Evolutionary conservation across 1,140 invertebrate genomes (phyloP), one percentile per base, ranked within the genome.

Genomic region (Melanaphis sacchari): DNA sequence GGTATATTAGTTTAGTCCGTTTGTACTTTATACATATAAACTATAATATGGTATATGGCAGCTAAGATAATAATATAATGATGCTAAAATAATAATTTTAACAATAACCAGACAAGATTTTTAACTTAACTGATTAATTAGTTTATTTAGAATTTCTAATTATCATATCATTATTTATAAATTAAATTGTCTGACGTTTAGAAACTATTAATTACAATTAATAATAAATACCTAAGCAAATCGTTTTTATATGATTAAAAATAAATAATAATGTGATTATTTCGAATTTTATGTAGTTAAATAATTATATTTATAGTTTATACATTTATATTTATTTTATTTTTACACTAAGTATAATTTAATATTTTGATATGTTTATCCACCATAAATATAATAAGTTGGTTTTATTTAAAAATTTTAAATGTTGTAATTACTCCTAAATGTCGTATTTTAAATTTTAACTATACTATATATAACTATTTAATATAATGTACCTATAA

Each of bases 1-100:
- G 24, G 36, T 90, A 66, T 21, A 66, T 90, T 90, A 90, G 52
- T 66, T 90, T 66, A 90, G 89, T 90, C 66, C n/a, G 89, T 40
- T 90, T 40, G 26, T 41, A 31, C 38, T 11, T 85, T 2, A 36
- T 89, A 26, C 87, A 89, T 88, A 40, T 90, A 59, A 59, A 54
- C n/a, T 59, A 90, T 59, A 90, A 21, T 66, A 66, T 31, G 31
- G 52, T 54, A 40, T 26, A 90, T 7, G 18, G 11, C 2, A 36
- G 31, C n/a, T 18, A 66, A 66, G 31, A 66, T 31, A 66, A 66
- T 66, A 49, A 49, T 18, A 66, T n/a, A n/a, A n/a, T 66, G n/a
- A n/a, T 66, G 15, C 15, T 66, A 66, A 66, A 66, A 66, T 66
- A 66, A 66, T 66, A 5, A 66, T 66, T 66, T 66, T 66, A 66